Percentiles rank a stretch among this genome's conserved stretches.
Evolutionary conservation across 1,140 invertebrate genomes (phyloP).

Genomic region (Chironomus tepperi): DNA sequence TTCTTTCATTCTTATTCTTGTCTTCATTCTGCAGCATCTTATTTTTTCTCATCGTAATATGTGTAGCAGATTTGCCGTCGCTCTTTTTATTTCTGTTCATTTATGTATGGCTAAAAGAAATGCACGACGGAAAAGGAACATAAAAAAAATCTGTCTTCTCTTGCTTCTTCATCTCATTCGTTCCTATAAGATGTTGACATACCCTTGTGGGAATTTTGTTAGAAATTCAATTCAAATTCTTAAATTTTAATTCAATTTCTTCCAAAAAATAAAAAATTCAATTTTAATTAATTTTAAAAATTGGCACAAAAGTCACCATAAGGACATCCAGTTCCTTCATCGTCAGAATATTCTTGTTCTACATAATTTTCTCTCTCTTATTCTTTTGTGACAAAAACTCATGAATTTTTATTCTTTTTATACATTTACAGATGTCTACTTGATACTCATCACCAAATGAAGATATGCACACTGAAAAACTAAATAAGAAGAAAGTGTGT

Average conservation of each 20-base stretch:
- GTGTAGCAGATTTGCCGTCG: not conserved
- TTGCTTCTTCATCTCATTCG: not conserved
- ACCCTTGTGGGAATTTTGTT: no score
- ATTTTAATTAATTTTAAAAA: no score
- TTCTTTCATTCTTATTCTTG: not conserved
- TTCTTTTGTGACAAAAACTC: constrained; percentile 16
- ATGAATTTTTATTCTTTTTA: not conserved
- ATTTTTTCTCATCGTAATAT: no score
- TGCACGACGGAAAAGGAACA: not conserved
- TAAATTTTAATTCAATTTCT: no score
- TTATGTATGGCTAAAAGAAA: no score
- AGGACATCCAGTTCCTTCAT: not conserved
- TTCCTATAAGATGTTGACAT: no score
- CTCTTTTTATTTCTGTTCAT: not conserved
- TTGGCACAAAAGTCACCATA: not conserved
- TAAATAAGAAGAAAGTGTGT: no score
- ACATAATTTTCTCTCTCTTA: not conserved
- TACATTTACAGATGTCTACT: constrained; percentile 4
- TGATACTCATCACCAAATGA: not conserved
- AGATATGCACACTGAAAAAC: no score
- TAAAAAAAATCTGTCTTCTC: not conserved
- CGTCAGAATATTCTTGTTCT: not conserved
- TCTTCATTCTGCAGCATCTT: not conserved
- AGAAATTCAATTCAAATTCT: no score
- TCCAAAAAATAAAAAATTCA: no score